Evolutionary conservation across 1,140 invertebrate species (phyloP), one percentile per base, ranked within the genome.

Genomic region (Asbolus verrucosus): DNA sequence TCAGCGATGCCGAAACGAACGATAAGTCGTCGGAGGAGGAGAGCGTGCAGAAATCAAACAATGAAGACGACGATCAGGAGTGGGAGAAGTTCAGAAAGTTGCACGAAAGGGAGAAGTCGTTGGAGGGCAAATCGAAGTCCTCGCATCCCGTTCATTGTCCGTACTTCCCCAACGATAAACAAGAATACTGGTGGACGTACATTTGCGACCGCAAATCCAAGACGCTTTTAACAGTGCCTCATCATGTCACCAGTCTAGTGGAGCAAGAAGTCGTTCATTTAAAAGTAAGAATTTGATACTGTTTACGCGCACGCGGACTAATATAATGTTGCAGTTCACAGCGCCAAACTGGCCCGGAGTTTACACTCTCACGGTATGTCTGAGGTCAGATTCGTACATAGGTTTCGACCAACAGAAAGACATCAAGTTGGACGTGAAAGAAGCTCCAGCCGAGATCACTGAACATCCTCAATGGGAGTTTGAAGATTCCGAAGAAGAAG

Each of bases 171-270:
- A 90, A 94, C 76, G 94, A 96, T 74, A 99, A 99, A 82, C 97
- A 98, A 81, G 98, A 99, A 83, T 98, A 94, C 81, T 99, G 98
- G 98, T 99, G 97, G 96, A 91, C 97, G 15, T 99, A 99, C 82
- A 91, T 99, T 67, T 93, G 93, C 81, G 97, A 99, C 84, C 89
- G 93, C 66, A 98, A 98, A 82, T 93, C 91, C 68, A 89, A 91
- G 72, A 91, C 92, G 43, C 83, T 99, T 43, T 87, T 98, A 14
- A 97, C 97, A 31, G 90, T 93, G 50, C 96, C 97, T 33, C 92
- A 94, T 79, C 91, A 97, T 74, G 89, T 98, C n/a, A 95, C 93
- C 16, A 90, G 91, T 79, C 84, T 95, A 31, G 88, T 92, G 16
- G 87, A 91, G 74, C 83, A 86, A 65, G 91, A 94, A 82, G 90